Percentiles rank a stretch among this genome's conserved stretches.
Evolutionary conservation across 2,888 invertebrate genomes (phyloP).

Genomic region (Poecilobothrus nobilitatus): DNA sequence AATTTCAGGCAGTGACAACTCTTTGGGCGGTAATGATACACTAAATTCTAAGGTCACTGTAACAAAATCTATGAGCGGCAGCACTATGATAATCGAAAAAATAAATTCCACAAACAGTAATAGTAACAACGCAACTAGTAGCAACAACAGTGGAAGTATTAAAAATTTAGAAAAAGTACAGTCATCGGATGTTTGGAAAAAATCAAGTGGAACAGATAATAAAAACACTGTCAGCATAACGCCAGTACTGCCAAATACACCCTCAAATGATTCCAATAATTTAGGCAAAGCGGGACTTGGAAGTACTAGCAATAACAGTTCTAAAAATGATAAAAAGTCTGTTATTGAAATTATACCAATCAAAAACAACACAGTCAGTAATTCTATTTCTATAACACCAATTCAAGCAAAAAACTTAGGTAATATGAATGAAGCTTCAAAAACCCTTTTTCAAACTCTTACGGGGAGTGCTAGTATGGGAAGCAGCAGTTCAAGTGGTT

Average conservation of each 20-base stretch:
- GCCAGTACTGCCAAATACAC: constrained; percentile 23
- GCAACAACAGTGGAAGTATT: neutral
- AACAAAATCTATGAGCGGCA: constrained; percentile 16
- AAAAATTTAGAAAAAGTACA: neutral
- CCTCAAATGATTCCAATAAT: constrained; percentile 9
- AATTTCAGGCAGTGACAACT: constrained; percentile 35
- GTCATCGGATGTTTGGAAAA: neutral
- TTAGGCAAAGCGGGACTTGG: constrained; percentile 50
- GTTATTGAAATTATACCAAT: constrained; percentile 13
- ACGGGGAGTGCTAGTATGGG: constrained; percentile 21
- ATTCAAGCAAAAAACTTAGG: constrained; percentile 11
- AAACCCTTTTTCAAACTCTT: constrained; percentile 40
- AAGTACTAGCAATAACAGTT: constrained; percentile 18
- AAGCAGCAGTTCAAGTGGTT: constrained; percentile 36
- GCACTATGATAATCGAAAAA: neutral
- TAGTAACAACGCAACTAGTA: neutral
- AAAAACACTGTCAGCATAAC: constrained; percentile 41
- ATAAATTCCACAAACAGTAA: neutral
- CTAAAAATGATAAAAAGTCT: constrained; percentile 7
- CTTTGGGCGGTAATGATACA: constrained; percentile 46
- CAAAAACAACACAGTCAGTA: neutral
- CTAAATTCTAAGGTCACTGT: constrained; percentile 27
- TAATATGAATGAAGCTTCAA: constrained; percentile 47
- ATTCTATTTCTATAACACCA: neutral
- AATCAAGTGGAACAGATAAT: constrained; percentile 16